Evolutionary conservation across 2,113 vertebrate genomes (phyloP).

Genomic region (Empidonax alnorum): DNA sequence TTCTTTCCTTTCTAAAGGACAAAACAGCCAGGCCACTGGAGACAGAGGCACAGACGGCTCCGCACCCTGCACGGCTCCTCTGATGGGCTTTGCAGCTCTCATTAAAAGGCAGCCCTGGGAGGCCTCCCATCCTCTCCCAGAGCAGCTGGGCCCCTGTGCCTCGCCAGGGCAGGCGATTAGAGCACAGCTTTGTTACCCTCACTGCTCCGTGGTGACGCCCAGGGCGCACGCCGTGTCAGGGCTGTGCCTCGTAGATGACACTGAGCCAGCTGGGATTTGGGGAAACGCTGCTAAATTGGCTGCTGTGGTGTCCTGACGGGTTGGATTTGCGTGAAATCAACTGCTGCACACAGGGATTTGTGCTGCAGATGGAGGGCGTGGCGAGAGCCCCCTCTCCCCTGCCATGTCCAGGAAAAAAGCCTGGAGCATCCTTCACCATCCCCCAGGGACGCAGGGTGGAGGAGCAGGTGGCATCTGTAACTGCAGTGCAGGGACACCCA

Average conservation of each 20-base stretch:
- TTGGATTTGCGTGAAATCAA: background rate
- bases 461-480: background rate
- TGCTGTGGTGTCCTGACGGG: background rate
- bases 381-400: rapidly evolving
- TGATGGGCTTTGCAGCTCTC: background rate
- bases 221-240: background rate
- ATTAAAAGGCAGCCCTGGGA: background rate
- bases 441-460: background rate
- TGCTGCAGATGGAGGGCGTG: background rate
- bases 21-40: background rate
- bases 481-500: rapidly evolving
- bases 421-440: rapidly evolving
- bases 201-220: rapidly evolving
- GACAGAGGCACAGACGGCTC: background rate
- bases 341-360: background rate
- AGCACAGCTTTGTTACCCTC: background rate
- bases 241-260: background rate
- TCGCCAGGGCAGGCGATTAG: rapidly evolving
- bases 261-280: background rate
- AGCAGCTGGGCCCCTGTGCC: background rate
- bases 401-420: rapidly evolving
- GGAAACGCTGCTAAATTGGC: background rate
- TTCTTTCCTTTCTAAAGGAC: background rate
- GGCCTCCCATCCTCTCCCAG: background rate
- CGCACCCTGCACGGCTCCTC: background rate